phyloP scores from a whole-genome alignment of 2,888 invertebrate species.

The Drosophila aldrichi region DNA sequence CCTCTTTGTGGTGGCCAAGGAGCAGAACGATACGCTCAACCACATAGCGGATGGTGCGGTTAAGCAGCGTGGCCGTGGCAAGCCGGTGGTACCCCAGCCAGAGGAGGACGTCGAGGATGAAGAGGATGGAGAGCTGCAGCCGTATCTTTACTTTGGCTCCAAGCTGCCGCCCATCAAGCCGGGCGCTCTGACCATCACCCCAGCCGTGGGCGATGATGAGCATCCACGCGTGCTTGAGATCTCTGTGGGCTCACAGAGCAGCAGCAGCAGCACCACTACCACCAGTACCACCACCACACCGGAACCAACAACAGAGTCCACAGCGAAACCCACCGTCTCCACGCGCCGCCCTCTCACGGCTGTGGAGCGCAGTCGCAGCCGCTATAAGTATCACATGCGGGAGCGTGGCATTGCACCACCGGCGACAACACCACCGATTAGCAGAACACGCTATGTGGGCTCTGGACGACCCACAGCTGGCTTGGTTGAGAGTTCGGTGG shows the following conservation, averaged over 20 bases:
- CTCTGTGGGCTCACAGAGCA: constrained; percentile 86
- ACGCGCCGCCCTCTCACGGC: constrained; percentile 69
- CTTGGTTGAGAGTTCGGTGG: constrained; percentile 31
- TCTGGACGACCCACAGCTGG: constrained; percentile 68
- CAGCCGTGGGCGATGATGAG: constrained; percentile 85
- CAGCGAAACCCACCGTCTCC: constrained; percentile 53
- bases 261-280: constrained; percentile 7
- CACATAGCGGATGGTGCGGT: constrained; percentile 77
- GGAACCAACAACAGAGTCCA: constrained; percentile 37
- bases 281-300: constrained; percentile 48
- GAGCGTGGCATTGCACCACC: constrained; percentile 50
- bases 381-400: constrained; percentile 79
- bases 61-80: constrained; percentile 71
- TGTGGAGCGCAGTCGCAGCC: constrained; percentile 77
- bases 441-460: constrained; percentile 65
- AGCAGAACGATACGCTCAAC: constrained; percentile 83
- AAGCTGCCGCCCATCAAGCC: constrained; percentile 86
- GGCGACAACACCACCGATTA: constrained; percentile 36
- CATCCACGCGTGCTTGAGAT: constrained; percentile 87
- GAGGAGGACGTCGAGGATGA: constrained; percentile 69
- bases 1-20: constrained; percentile 84
- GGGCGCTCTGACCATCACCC: constrained; percentile 84
- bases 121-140: constrained; percentile 87
- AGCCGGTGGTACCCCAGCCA: constrained; percentile 48
- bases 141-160: constrained; percentile 90